Evolutionary conservation across 2,888 invertebrate species (phyloP), one percentile per base, ranked within the genome.

Genomic region (Drosophila maculinotata): DNA sequence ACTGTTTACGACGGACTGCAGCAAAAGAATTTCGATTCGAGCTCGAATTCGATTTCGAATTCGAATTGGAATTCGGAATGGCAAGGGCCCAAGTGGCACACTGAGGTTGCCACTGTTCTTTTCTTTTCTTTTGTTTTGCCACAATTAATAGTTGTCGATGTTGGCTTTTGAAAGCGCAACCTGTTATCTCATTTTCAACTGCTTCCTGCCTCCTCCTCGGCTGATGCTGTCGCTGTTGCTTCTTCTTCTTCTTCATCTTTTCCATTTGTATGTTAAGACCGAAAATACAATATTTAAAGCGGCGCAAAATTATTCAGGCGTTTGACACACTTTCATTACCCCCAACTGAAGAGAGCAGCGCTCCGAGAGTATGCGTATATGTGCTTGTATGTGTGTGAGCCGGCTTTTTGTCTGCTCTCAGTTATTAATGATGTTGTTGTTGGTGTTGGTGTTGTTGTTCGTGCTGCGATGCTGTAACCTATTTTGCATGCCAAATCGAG

Each of bases 251-350:
- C 10, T 35, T 14, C 25, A 41, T 42, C 10, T 42, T 60, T 30
- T 38, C 41, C 36, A 48, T 54, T 36, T 20, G 33, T 49, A 41
- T 60, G 63, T 62, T 74, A 75, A 76, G 28, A 56, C 67, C 74
- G 20, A 79, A 75, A 76, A 78, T 45, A n/a, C n/a, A 25, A 68
- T 33, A 44, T 56, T 58, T 53, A 63, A 74, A 72, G 85, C 79
- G 49, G 20, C 80, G 71, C 72, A 60, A 84, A 80, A 65, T 81
- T 79, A 69, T 87, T 83, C 80, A 76, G 68, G 44, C 88, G 70
- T 80, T 81, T 85, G 87, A 84, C 85, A 88, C 87, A 86, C 88
- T 87, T 88, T 85, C 79, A 62, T 74, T 78, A 57, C 42, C 59
- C 45, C 48, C 30, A 51, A 26, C 41, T 36, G 45, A 54, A 66